Base-by-base conservation (phyloP, 2,797 vertebrate species). In the Iguana delicatissima region DNA sequence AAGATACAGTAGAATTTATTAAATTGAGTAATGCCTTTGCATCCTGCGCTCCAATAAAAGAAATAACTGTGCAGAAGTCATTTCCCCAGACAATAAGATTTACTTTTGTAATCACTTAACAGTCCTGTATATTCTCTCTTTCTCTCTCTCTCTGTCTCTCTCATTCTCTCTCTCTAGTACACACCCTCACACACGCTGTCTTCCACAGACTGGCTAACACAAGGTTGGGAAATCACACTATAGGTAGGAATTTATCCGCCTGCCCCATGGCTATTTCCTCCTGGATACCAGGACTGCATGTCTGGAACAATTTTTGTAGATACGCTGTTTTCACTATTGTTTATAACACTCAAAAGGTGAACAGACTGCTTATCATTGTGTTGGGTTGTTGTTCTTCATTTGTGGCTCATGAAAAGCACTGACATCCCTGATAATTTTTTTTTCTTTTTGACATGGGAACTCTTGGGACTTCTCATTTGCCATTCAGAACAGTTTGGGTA, bases 1-100 rank as follows among this genome's bases (percentile, higher is more conserved):
- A 96, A 96, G 97, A 97, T 97, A 96, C 95, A 92, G 95, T 91
- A 94, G 96, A 96, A 98, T 97, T 98, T 97, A 98, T 98, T 97
- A 97, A 97, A 96, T 95, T 94, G 97, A 97, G 94, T 94, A 96
- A 96, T 97, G 96, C 93, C 93, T 93, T 95, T 95, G 93, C 96
- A 95, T 96, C 95, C 94, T 80, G 95, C 93, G 90, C 88, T 93
- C 94, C 96, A 97, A 96, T 97, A 96, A 97, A 97, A 97, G 97
- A 96, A 97, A 97, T 96, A 94, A 93, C 95, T 95, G 92, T 90
- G 93, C 93, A 94, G 94, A 93, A 97, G 96, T 96, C 97, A 95
- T 97, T 97, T 97, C 95, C 94, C 93, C 95, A 96, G 95, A 97
- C 96, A 97, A 95, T 96, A 95, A 97, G 96, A 97, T 97, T 97